Percentiles rank a stretch among this genome's conserved stretches.
phyloP scores from a whole-genome alignment of 2,888 invertebrate species.

The Notocelia uddmanniana region DNA sequence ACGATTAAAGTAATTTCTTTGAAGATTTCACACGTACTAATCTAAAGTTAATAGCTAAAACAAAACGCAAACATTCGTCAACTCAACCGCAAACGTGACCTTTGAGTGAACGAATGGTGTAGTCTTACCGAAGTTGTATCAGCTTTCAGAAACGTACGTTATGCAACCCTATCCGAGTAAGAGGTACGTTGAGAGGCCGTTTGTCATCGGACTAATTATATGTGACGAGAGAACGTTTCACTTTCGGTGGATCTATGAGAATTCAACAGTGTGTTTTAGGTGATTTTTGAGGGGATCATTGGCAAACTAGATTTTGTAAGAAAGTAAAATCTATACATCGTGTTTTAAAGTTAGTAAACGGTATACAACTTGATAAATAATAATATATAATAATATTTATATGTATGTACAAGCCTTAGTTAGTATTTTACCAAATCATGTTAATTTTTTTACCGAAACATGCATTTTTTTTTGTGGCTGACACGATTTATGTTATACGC shows the following conservation, averaged over 20 bases:
- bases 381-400: too few relatives aligned
- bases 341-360: too few relatives aligned
- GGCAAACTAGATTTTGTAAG: too few relatives aligned
- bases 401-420: too few relatives aligned
- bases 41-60: slow-evolving; percentile 33
- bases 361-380: too few relatives aligned
- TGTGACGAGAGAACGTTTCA: slow-evolving; percentile 62
- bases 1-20: background rate
- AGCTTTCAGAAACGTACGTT: slow-evolving; percentile 36
- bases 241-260: slow-evolving; percentile 56
- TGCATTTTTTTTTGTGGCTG: too few relatives aligned
- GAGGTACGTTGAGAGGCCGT: slow-evolving; percentile 49
- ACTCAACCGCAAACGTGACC: slow-evolving; percentile 36
- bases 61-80: slow-evolving; percentile 30
- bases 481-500: too few relatives aligned
- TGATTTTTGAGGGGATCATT: background rate
- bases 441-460: too few relatives aligned
- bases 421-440: too few relatives aligned
- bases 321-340: too few relatives aligned
- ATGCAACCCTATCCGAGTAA: slow-evolving; percentile 57
- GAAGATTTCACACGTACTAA: background rate
- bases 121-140: slow-evolving; percentile 41
- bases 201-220: slow-evolving; percentile 69
- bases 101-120: slow-evolving; percentile 39
- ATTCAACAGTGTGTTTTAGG: slow-evolving; percentile 51